A percentile compares a stretch with the other conserved stretches of the same genome.
Evolutionary conservation across 1,140 invertebrate species (phyloP).

Genomic region (Ceratosolen solmsi): DNA sequence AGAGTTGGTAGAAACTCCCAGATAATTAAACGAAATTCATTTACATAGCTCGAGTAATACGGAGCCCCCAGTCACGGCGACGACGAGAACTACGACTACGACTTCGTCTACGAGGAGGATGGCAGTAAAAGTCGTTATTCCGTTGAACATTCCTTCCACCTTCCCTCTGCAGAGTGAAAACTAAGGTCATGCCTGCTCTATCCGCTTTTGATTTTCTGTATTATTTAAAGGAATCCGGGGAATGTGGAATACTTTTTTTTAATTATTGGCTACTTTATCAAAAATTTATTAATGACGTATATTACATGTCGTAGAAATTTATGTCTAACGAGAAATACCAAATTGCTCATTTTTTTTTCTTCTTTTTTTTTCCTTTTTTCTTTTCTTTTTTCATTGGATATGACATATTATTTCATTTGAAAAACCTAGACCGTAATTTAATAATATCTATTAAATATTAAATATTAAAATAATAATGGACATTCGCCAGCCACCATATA

Average conservation of each 20-base stretch:
- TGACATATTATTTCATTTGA: too few species aligned
- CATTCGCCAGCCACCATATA: too few species aligned
- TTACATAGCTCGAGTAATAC: constrained; percentile 72
- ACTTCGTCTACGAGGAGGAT: constrained; percentile 6
- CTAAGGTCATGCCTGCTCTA: constrained; percentile 35
- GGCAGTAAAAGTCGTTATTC: constrained; percentile 34
- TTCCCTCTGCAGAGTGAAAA: constrained; percentile 28
- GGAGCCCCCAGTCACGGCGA: constrained; percentile 52
- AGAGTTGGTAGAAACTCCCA: constrained; percentile 45
- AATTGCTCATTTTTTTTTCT: not conserved
- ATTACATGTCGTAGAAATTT: not conserved
- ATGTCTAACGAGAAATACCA: not conserved
- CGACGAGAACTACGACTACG: constrained; percentile 13
- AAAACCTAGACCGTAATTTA: too few species aligned
- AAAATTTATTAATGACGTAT: constrained; percentile 11
- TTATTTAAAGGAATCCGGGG: constrained; percentile 20
- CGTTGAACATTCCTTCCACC: constrained; percentile 28
- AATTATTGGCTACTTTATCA: constrained; percentile 7
- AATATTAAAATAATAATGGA: too few species aligned
- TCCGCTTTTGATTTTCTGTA: constrained; percentile 48
- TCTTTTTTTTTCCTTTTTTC: too few species aligned
- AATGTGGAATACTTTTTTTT: constrained; percentile 20
- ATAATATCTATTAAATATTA: too few species aligned
- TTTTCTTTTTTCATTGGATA: too few species aligned
- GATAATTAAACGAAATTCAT: constrained; percentile 74